Evolutionary conservation across 2,888 invertebrate genomes (phyloP), one percentile per base, ranked within the genome.

Genomic region (Neelides folsomi): DNA sequence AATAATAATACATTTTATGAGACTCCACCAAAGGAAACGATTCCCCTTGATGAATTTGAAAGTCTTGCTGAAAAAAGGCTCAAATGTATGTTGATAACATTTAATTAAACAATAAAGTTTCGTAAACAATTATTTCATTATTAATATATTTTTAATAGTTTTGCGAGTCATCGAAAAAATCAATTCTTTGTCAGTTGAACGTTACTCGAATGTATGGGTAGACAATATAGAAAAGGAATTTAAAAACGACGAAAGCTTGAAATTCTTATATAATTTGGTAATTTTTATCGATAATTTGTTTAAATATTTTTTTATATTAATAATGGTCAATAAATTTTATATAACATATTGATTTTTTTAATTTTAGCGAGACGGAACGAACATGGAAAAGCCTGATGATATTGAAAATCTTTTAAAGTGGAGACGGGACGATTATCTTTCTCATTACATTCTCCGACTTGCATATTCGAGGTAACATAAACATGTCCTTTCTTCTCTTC

Each of bases 371-470:
- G 40, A 36, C 39, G 50, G 40, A 49, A 53, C 51, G 43, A 49
- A 52, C 55, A 41, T 13, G 49, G 42, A 42, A 47, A 47, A 19
- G 3, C 13, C n/a, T 41, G 51, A 54, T 18, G 18, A 9, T 35
- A 20, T 80, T 79, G 65, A 27, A 5, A 27, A 7, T 7, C 27
- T 27, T 27, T 5, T 27, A 5, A 7, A 27, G 7, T 27, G 27
- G 27, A 27, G 27, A 27, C 4, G 4, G 7, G 7, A 20, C 34
- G 97, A 98, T 71, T 83, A 87, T 66, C 78, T 94, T 47, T 89
- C 95, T 1, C 97, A 98, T 70, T 95, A 86, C 69, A 86, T 95
- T 64, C 74, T 97, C 2, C 77, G 94, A 51, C 71, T 98, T 52
- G 90, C 90, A 0, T 95, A 89, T 71, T 94, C 92, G 68, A 78